Conservation (phyloP, 2,113 vertebrate genomes). For the Platichthys flesus region DNA sequence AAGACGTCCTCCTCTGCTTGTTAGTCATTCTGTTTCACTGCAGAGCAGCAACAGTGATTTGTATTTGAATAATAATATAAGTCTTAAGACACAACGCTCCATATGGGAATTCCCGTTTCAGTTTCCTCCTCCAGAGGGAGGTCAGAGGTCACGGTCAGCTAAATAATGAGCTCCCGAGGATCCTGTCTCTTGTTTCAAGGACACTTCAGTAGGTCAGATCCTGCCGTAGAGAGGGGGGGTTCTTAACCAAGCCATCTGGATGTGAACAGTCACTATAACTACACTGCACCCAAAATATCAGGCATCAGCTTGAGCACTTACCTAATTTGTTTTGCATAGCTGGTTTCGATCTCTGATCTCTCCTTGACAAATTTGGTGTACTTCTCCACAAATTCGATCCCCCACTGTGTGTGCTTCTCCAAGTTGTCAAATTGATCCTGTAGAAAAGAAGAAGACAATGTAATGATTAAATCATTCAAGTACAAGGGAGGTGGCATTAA, state of each 20-base stretch:
- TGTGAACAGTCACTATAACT: neutral
- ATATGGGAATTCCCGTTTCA: conserved; percentile 9
- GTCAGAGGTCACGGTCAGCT: conserved; percentile 51
- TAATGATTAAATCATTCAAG: conserved; percentile 23
- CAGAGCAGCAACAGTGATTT: neutral
- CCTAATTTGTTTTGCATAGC: conserved; percentile 99
- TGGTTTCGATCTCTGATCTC: conserved; percentile 93
- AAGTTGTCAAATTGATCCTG: conserved; percentile 99
- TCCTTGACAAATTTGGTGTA: conserved; percentile 99
- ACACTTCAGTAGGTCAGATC: conserved; percentile 42
- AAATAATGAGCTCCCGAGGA: conserved; percentile 10
- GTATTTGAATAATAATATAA: neutral
- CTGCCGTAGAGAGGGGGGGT: neutral
- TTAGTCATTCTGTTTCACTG: neutral
- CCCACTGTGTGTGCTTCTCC: conserved; percentile 96
- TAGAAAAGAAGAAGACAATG: conserved; percentile 23
- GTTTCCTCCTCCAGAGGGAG: conserved; percentile 10
- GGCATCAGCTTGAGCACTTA: conserved; percentile 74
- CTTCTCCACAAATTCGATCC: conserved; percentile 94
- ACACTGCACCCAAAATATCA: neutral
- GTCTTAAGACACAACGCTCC: neutral
- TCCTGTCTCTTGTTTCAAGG: conserved; percentile 49
- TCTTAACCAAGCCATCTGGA: conserved; percentile 26
- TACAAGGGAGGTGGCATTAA: neutral
- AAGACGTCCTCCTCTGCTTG: neutral